Percentiles rank a stretch among this genome's conserved stretches.
phyloP scores from a whole-genome alignment of 2,797 vertebrate species.

The Poecilia gillii region DNA sequence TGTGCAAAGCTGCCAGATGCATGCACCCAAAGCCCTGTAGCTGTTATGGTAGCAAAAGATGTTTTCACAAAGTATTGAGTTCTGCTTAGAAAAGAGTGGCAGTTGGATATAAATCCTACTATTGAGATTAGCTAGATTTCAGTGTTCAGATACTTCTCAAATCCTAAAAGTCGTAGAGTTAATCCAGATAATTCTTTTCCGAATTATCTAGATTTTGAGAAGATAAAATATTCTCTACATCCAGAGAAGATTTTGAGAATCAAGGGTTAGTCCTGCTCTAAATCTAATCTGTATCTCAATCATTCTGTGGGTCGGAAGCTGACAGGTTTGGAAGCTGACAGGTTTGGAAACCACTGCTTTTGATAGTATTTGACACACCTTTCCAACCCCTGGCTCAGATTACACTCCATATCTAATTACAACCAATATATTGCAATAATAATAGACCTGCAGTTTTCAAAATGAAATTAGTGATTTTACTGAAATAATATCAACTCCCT shows the following conservation, averaged over 20 bases:
- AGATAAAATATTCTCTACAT: no score
- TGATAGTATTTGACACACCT: not conserved
- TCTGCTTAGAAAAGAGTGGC: not conserved
- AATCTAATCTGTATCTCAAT: not conserved
- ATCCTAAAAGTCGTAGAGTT: not conserved
- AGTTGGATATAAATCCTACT: not conserved
- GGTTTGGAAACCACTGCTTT: not conserved
- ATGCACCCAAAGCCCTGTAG: no score
- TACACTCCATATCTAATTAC: not conserved
- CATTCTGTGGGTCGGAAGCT: not conserved
- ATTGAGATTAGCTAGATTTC: conserved; percentile 4
- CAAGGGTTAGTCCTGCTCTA: not conserved
- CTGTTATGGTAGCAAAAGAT: no score
- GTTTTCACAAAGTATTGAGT: no score
- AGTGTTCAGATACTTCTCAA: not conserved
- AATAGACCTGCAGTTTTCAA: not conserved
- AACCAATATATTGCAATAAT: not conserved
- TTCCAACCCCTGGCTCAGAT: not conserved
- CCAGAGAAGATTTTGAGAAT: no score
- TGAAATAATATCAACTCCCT: not conserved
- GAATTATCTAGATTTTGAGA: not conserved
- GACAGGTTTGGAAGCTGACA: not conserved
- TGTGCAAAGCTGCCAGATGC: no score
- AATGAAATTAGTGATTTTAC: not conserved
- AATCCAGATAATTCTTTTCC: not conserved